Evolutionary conservation across 1,140 invertebrate species (phyloP), one percentile per base, ranked within the genome.

Genomic region (Rhagoletis zephyria): DNA sequence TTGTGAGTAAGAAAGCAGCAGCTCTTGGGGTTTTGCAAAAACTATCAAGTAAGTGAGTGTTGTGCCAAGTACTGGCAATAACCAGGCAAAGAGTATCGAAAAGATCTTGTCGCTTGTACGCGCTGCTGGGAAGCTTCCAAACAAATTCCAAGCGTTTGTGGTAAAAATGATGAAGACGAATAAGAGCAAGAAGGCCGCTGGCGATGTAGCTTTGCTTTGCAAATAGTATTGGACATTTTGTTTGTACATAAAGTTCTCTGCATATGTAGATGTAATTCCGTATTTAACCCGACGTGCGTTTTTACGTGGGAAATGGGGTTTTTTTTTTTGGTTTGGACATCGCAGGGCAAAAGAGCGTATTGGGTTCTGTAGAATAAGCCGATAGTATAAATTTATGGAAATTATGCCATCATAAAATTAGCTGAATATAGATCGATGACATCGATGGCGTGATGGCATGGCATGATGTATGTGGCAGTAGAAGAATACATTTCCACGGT

Each of bases 31-130:
- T 40, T 45, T 74, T 14, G n/a, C 30, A 30, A 81, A 81, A 81
- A 30, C 51, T 6, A 81, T 81, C 48, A 81, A 59, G 48, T 56
- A 81, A 56, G 4, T 12, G 3, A 51, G 30, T 30, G 30, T 30
- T 30, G 30, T 30, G 14, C 12, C 70, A 51, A 30, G 48, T n/a
- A n/a, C 30, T 81, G 42, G 48, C 74, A 56, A 81, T 19, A 30
- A 63, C n/a, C 12, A 19, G 74, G 48, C 7, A 48, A 45, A 51
- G n/a, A 56, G 74, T 56, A 81, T 81, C 16, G 48, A 81, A 42
- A 51, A 81, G 74, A 81, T 81, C 48, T 81, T 81, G 74, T 59
- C 74, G 51, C n/a, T 81, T 81, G 74, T 14, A 81, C n/a, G 19
- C 45, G 16, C 51, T 81, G 74, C 74, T 81, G 74, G 48, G 74